phyloP scores from a whole-genome alignment of 1,140 invertebrate genomes.

The Liolophura sinensis region DNA sequence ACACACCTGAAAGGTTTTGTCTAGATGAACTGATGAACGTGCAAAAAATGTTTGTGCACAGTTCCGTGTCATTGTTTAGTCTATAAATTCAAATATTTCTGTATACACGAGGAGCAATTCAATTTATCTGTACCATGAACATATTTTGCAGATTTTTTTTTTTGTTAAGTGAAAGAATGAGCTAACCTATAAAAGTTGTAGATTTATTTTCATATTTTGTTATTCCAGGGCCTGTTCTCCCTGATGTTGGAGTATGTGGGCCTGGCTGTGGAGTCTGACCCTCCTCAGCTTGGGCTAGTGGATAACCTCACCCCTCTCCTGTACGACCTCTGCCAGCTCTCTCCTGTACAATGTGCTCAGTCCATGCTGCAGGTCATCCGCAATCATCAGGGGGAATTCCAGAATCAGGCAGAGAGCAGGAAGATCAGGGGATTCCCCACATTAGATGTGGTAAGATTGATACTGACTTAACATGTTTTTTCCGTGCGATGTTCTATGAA shows the following conservation, averaged over 20 bases:
- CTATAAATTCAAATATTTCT: no score
- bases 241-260: conserved; percentile 71
- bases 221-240: conserved; percentile 31
- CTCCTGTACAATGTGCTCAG: conserved; percentile 69
- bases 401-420: conserved; percentile 55
- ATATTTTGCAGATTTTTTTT: no score
- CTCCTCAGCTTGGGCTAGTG: conserved; percentile 37
- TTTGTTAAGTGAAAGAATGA: background rate
- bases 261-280: conserved; percentile 58
- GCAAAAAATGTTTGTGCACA: no score
- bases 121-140: no score
- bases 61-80: no score
- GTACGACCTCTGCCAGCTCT: conserved; percentile 74
- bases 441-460: conserved; percentile 64
- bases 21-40: no score
- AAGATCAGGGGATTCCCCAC: conserved; percentile 64
- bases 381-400: conserved; percentile 72
- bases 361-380: conserved; percentile 72
- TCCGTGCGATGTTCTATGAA: no score
- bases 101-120: no score
- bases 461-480: background rate
- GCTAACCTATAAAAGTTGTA: background rate
- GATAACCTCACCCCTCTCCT: conserved; percentile 66
- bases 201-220: background rate
- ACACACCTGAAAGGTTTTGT: no score